Base-by-base conservation (phyloP, 2,888 invertebrate genomes). In the Lasioglossum oenotherae region DNA sequence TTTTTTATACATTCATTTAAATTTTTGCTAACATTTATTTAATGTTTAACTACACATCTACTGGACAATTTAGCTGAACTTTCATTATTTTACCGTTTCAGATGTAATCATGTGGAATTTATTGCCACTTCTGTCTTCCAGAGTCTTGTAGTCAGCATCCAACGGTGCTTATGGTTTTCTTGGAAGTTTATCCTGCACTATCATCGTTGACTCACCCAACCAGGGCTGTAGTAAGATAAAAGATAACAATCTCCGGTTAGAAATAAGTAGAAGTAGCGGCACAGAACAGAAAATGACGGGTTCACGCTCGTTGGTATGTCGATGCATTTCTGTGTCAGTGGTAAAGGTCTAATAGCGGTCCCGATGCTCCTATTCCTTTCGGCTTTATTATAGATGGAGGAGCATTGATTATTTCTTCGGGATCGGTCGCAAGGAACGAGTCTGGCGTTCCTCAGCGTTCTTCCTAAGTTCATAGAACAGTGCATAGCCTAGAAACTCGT, bases 401-500 rank as follows among this genome's bases (percentile, higher is more conserved):
- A 73, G 41, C 78, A 81, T 41, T 27, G 53, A 71, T 64, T 46
- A 81, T 84, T 82, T 73, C 71, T 38, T 12, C 23, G 19, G 16
- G 31, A 64, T 76, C 73, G 69, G 80, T 81, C 76, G 6, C n/a
- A 53, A 69, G 49, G 81, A 83, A 77, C 69, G 82, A 27, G 72
- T 73, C 14, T 81, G 41, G 46, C 60, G 64, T 35, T 57, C 38
- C 41, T 80, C 46, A 27, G 64, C 23, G 16, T 46, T 46, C 73
- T 35, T 67, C 67, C 41, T 75, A 64, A 79, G 85, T 89, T 90
- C 85, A 73, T 77, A 87, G 85, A 85, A 81, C 88, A 86, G 84
- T 41, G 80, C 31, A 81, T 87, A 90, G 74, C 84, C 86, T 87
- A 88, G 81, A 90, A 85, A 89, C 85, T 83, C 38, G 75, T 83